Percentiles rank a stretch among this genome's conserved stretches.
Conservation (phyloP, 2,113 vertebrate genomes). For the Brienomyrus brachyistius region DNA sequence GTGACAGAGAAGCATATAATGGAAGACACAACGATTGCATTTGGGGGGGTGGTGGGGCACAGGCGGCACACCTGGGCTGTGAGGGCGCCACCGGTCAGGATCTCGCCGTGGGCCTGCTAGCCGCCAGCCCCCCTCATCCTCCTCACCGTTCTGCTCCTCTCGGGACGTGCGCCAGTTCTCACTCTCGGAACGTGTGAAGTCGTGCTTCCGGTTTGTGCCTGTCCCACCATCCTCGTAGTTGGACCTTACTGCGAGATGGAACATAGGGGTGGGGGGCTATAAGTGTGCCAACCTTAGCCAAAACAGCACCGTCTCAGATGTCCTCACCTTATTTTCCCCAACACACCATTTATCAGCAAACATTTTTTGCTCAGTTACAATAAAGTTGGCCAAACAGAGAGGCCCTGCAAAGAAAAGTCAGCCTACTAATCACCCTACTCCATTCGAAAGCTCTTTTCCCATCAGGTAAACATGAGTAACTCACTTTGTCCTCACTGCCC, state of each 20-base stretch:
- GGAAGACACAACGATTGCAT: not conserved
- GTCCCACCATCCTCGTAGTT: slow-evolving; percentile 83
- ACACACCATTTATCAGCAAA: not conserved
- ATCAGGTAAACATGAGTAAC: not conserved
- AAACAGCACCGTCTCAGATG: not conserved
- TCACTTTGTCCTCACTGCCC: not conserved
- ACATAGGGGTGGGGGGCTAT: not conserved
- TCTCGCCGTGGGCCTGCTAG: slow-evolving; percentile 76
- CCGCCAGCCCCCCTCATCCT: slow-evolving; percentile 83
- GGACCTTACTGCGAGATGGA: slow-evolving; percentile 70
- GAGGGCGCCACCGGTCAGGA: slow-evolving; percentile 82
- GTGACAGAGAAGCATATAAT: not conserved
- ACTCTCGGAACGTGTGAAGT: slow-evolving; percentile 91
- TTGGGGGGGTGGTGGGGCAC: not conserved
- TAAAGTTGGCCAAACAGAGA: not conserved
- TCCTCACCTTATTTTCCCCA: not conserved
- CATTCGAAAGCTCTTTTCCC: slow-evolving; percentile 3
- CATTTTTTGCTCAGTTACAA: not conserved
- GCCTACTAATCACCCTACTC: slow-evolving; percentile 4
- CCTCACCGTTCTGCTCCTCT: slow-evolving; percentile 92
- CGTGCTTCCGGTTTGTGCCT: slow-evolving; percentile 75
- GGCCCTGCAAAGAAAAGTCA: not conserved
- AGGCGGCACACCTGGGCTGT: slow-evolving; percentile 77
- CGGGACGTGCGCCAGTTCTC: slow-evolving; percentile 92
- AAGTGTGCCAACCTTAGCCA: not conserved